phyloP scores from a whole-genome alignment of 2,113 vertebrate genomes.

The Tapirus terrestris region DNA sequence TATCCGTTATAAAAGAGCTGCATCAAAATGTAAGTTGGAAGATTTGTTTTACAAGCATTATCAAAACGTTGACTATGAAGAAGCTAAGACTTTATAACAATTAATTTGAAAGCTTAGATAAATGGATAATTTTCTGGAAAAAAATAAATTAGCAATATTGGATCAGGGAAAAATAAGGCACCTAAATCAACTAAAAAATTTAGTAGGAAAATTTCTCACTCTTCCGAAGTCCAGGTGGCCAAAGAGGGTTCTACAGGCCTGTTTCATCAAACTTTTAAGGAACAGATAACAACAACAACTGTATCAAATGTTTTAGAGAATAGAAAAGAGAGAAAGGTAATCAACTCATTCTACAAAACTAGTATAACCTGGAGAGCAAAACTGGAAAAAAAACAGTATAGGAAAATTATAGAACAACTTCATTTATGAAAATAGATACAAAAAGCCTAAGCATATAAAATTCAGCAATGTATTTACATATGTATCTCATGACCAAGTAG shows the following conservation, averaged over 20 bases:
- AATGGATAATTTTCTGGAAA: not conserved
- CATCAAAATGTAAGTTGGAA: not conserved
- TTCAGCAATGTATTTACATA: not conserved
- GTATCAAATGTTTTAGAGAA: not conserved
- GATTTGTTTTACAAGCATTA: not conserved
- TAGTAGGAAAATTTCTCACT: not conserved
- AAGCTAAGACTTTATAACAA: not conserved
- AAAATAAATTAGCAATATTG: not conserved
- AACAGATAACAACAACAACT: not conserved
- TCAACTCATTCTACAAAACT: not conserved
- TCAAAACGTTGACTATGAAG: constrained; percentile 10
- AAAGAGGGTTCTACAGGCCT: not conserved
- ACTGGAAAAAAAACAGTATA: not conserved
- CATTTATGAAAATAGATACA: not conserved
- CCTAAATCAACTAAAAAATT: not conserved
- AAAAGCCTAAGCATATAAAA: not conserved
- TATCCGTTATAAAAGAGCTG: not conserved
- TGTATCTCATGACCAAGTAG: not conserved
- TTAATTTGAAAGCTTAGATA: not conserved
- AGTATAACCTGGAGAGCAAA: not conserved
- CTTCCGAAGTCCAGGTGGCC: not conserved
- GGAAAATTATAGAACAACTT: not conserved
- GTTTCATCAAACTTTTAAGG: not conserved
- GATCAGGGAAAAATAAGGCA: constrained; percentile 6
- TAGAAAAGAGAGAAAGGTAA: not conserved